These are phyloP conservation scores for Chrysochloris asiatica DNA, from an alignment of 2,113 vertebrate species.

Conservation along the genomic window DNA sequence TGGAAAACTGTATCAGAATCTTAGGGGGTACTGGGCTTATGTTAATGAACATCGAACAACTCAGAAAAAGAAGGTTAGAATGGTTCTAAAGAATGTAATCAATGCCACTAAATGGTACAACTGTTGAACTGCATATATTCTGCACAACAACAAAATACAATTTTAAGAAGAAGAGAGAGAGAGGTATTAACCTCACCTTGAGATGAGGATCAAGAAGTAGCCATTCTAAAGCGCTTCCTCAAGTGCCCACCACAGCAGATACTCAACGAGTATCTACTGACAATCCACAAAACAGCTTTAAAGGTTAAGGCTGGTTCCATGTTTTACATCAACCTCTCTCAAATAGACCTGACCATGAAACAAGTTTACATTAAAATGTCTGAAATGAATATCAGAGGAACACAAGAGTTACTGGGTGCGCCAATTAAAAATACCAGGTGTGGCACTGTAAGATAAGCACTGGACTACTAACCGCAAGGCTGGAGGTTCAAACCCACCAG, in stretches of 20 bases:
- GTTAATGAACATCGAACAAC: neutral
- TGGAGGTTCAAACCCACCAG: too few species aligned
- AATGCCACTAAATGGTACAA: neutral
- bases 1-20: neutral
- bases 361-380: too few species aligned
- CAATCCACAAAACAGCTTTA: neutral
- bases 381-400: too few species aligned
- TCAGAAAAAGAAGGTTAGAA: neutral
- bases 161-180: too few species aligned
- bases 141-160: neutral
- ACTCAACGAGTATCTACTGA: neutral
- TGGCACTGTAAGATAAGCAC: too few species aligned
- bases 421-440: too few species aligned
- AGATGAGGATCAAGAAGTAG: too few species aligned
- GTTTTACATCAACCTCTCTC: neutral
- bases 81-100: neutral
- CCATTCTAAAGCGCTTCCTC: neutral
- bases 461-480: too few species aligned
- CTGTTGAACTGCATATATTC: neutral
- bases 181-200: too few species aligned
- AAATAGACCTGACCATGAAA: neutral
- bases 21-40: neutral
- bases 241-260: neutral
- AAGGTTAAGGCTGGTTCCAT: neutral
- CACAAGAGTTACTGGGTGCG: too few species aligned